Conservation (phyloP, 1,140 invertebrate genomes). For the Euura lappo region DNA sequence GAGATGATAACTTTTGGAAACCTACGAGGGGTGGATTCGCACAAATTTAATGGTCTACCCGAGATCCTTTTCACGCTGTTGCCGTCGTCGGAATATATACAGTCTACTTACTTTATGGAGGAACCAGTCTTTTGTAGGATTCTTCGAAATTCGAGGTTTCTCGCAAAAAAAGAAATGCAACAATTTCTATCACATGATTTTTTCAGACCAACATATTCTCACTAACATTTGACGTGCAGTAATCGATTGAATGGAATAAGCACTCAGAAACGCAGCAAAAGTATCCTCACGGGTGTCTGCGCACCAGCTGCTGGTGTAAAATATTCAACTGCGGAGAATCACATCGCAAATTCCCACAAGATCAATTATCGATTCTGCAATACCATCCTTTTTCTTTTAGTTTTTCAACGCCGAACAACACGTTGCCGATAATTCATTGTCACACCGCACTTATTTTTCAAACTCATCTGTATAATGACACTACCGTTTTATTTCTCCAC, state of each 20-base stretch:
- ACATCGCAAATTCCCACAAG: not conserved
- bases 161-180: not conserved
- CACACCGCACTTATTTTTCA: too few species aligned
- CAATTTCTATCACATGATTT: too few species aligned
- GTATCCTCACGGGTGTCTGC: not conserved
- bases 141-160: not conserved
- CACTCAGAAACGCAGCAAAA: not conserved
- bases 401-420: too few species aligned
- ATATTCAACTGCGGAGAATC: not conserved
- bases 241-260: not conserved
- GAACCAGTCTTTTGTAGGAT: not conserved
- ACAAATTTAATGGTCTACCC: not conserved
- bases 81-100: not conserved
- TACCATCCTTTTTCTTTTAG: not conserved
- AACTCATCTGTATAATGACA: too few species aligned
- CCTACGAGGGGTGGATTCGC: not conserved
- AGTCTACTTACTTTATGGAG: not conserved
- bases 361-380: conserved; percentile 2
- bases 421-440: too few species aligned
- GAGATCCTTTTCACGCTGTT: not conserved
- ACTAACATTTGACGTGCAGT: not conserved
- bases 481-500: too few species aligned
- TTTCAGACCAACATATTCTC: not conserved
- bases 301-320: not conserved
- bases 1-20: not conserved